Evolutionary conservation across 2,113 vertebrate species (phyloP), one percentile per base, ranked within the genome.

Genomic region (Grantiella picta): DNA sequence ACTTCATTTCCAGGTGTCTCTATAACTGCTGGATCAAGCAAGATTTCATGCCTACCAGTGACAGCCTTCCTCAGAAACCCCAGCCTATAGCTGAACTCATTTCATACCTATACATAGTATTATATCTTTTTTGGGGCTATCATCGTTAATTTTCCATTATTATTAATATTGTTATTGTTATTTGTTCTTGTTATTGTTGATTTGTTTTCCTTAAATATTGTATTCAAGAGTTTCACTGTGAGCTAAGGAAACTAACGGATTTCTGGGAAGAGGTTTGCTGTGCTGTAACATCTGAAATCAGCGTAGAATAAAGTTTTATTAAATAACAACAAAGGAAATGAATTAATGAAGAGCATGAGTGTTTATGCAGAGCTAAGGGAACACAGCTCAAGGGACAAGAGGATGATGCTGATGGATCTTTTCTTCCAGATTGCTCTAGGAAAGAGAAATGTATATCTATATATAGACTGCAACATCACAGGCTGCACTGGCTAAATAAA

Each of bases 361-460:
- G 65, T 79, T 94, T 87, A 40, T 20, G 53, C 85, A 64, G 40
- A 60, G 33, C 77, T 72, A 71, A 29, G 19, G 42, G 61, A 54
- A 82, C 60, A 38, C 33, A 71, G 42, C 57, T 90, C 36, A 60
- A 38, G 70, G 35, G 42, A 66, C 38, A 45, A 75, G 20, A 18
- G 35, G 21, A 63, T 33, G 45, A 29, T 71, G 40, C 10, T 42
- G 56, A 33, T 52, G 44, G 79, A 60, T 72, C 20, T 73, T 52
- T 81, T 77, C 64, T 45, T 76, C 7, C 7, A 52, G 33, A 38
- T 60, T 60, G 25, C 36, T 42, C 25, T 22, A 44, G 40, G 68
- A 59, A 82, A 50, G 36, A 61, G 27, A 56, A 87, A 35, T 12
- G 13, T 0, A 0, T 12, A 2, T 57, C 50, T 57, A 0, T 28